Evolutionary conservation across 2,888 invertebrate genomes (phyloP), one percentile per base, ranked within the genome.

Genomic region (Pterobdella sp.): DNA sequence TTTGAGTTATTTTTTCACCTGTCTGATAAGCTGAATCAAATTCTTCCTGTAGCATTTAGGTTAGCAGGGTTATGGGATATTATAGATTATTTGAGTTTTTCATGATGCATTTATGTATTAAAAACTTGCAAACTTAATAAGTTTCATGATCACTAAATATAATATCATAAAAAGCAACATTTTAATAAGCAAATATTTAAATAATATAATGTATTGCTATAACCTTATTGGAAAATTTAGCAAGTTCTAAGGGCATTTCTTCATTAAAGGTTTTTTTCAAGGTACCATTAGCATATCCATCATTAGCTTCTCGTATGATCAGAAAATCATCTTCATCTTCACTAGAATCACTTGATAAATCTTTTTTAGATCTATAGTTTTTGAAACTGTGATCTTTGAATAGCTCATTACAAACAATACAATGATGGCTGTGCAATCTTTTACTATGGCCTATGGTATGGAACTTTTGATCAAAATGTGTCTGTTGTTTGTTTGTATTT

Each of bases 1-100:
- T 3, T 3, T 4, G n/a, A 3, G 3, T 26, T 26, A 56, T 56
- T 26, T 34, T 71, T 34, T 60, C 52, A 31, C 71, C 71, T 1
- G 71, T 71, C 71, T 71, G 71, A 37, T 71, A 71, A 35, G 71
- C 71, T 14, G 71, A 71, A 37, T 71, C 71, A n/a, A 63, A 71
- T n/a, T 63, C 71, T 22, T 71, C 71, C 71, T 71, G 71, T 2
- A 18, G n/a, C 3, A 3, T 4, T 56, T 56, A 26, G n/a, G n/a
- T n/a, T n/a, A n/a, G n/a, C n/a, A n/a, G n/a, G n/a, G n/a, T n/a
- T n/a, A n/a, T n/a, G n/a, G n/a, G n/a, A n/a, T n/a, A n/a, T n/a
- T n/a, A n/a, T n/a, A n/a, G n/a, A n/a, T n/a, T n/a, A n/a, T n/a
- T n/a, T n/a, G n/a, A n/a, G n/a, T n/a, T n/a, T n/a, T n/a, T n/a